Percentiles rank a stretch among this genome's conserved stretches.
These are phyloP conservation scores for Panulirus ornatus DNA, from an alignment of 1,140 invertebrate genomes.

Conservation along the genomic window DNA sequence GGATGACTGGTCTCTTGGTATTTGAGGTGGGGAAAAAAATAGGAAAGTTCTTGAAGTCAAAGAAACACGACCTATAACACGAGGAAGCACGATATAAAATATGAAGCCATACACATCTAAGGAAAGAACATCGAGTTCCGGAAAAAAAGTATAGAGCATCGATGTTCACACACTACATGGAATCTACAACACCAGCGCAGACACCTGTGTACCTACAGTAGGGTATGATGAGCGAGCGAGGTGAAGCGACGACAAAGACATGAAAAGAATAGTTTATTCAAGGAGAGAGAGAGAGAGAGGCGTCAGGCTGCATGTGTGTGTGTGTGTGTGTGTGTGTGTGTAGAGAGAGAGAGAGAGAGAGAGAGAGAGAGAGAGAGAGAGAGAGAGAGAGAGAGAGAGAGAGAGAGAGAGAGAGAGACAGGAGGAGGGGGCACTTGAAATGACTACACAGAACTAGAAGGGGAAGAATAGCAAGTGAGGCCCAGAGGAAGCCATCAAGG, in stretches of 20 bases:
- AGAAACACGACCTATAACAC: background rate
- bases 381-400: slow-evolving; percentile 16
- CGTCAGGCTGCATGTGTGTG: too few species aligned
- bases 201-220: too few species aligned
- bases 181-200: too few species aligned
- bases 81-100: background rate
- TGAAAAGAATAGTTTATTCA: background rate
- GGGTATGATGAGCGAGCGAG: background rate
- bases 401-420: background rate
- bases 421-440: background rate
- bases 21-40: background rate
- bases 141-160: too few species aligned
- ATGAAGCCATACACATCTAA: too few species aligned
- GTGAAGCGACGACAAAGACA: background rate
- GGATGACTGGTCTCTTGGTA: too few species aligned
- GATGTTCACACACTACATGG: too few species aligned
- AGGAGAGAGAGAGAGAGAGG: background rate
- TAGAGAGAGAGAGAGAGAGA: too few species aligned
- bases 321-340: too few species aligned
- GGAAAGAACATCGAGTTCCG: too few species aligned
- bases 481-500: background rate
- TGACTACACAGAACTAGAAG: background rate
- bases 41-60: background rate
- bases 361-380: slow-evolving; percentile 5
- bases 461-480: background rate